A percentile compares a stretch with the other conserved stretches of the same genome.
phyloP scores from a whole-genome alignment of 2,888 invertebrate genomes.

The Loripinus fragilis region DNA sequence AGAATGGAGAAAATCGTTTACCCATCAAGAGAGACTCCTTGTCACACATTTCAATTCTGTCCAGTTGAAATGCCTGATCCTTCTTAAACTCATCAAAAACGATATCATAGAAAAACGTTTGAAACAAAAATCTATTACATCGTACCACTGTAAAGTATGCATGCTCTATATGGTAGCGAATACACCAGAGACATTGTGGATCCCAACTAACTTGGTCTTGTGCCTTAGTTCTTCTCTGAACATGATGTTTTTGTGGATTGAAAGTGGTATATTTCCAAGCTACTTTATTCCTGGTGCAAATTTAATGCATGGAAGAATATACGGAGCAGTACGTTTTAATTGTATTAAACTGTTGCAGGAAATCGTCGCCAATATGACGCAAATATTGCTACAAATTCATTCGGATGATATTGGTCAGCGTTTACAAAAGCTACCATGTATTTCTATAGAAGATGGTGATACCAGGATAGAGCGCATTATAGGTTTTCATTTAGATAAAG shows the following conservation, averaged over 20 bases:
- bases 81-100: conserved; percentile 29
- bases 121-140: conserved; percentile 12
- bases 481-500: no score
- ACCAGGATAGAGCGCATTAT: no score
- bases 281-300: conserved; percentile 32
- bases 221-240: conserved; percentile 13
- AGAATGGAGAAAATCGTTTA: conserved; percentile 32
- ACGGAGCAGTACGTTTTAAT: background rate
- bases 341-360: background rate
- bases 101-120: conserved; percentile 15
- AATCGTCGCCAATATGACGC: background rate
- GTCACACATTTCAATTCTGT: conserved; percentile 21
- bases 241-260: conserved; percentile 1
- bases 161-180: conserved; percentile 24
- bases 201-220: conserved; percentile 3
- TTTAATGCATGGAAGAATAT: conserved; percentile 1
- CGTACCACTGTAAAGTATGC: conserved; percentile 38
- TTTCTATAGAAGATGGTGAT: no score
- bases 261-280: conserved; percentile 22
- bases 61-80: conserved; percentile 30
- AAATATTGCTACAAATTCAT: background rate
- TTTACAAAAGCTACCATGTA: background rate
- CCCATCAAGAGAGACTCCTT: conserved; percentile 26
- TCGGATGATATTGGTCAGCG: background rate
- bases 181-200: conserved; percentile 1